Percentiles rank a stretch among this genome's conserved stretches.
These are phyloP conservation scores for Ephestia elutella DNA, from an alignment of 1,140 invertebrate species.

Conservation along the genomic window DNA sequence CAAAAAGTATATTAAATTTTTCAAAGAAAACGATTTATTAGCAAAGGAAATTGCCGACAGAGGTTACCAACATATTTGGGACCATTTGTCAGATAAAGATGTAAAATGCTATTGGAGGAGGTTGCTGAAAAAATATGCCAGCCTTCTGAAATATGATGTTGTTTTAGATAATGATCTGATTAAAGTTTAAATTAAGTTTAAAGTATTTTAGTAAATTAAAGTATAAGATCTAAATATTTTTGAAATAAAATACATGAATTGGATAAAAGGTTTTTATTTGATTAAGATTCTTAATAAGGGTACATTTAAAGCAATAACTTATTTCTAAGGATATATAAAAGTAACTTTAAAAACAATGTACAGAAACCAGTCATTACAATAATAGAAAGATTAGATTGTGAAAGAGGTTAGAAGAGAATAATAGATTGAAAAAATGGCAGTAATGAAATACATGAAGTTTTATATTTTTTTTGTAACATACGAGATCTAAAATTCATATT, in stretches of 20 bases:
- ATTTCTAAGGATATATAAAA: background rate
- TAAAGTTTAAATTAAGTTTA: slow-evolving; percentile 23
- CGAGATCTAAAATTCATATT: too few species aligned
- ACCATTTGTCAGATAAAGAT: slow-evolving; percentile 89
- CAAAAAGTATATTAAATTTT: slow-evolving; percentile 84
- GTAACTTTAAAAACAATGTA: background rate
- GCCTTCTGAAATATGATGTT: slow-evolving; percentile 83
- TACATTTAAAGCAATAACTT: background rate
- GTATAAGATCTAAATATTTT: background rate
- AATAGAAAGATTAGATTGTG: background rate
- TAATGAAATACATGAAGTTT: too few species aligned
- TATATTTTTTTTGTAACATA: too few species aligned
- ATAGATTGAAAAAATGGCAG: too few species aligned
- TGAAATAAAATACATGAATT: background rate
- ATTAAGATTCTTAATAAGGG: slow-evolving; percentile 6
- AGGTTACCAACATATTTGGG: slow-evolving; percentile 87
- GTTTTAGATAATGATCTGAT: slow-evolving; percentile 75
- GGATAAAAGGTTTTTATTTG: slow-evolving; percentile 13
- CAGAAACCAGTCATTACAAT: background rate
- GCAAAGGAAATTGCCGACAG: slow-evolving; percentile 87
- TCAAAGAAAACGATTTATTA: slow-evolving; percentile 83
- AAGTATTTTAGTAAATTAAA: background rate
- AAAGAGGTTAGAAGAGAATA: too few species aligned
- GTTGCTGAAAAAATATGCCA: slow-evolving; percentile 85
- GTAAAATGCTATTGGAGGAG: slow-evolving; percentile 91